Evolutionary conservation across 2,797 vertebrate species (phyloP).

Genomic region (Pangasius macronema): DNA sequence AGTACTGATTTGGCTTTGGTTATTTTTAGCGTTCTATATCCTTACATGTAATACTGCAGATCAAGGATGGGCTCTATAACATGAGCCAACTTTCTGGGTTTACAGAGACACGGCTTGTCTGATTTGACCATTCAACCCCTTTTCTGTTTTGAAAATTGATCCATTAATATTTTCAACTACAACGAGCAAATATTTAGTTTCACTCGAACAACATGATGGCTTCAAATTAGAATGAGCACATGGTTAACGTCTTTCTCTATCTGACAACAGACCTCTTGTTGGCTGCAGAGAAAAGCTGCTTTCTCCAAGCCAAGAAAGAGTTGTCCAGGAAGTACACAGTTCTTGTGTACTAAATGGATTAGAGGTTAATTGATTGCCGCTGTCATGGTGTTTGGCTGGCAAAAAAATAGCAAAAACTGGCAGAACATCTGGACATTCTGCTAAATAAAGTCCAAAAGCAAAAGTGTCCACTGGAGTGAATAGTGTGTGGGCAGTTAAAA

Average conservation of each 20-base stretch:
- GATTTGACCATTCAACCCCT: not conserved
- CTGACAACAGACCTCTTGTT: not conserved
- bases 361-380: slow-evolving; percentile 27
- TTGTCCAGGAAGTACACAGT: not conserved
- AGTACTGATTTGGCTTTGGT: slow-evolving; percentile 16
- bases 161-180: not conserved
- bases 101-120: slow-evolving; percentile 10
- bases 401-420: slow-evolving; percentile 10
- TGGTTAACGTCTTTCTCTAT: not conserved
- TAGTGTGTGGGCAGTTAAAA: not conserved
- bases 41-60: slow-evolving; percentile 13
- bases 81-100: slow-evolving; percentile 1
- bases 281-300: not conserved
- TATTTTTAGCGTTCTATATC: slow-evolving; percentile 28
- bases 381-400: slow-evolving; percentile 17
- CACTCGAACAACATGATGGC: slow-evolving; percentile 6
- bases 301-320: not conserved
- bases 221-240: slow-evolving; percentile 12
- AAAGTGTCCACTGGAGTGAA: not conserved
- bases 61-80: slow-evolving; percentile 1
- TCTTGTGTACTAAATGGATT: not conserved
- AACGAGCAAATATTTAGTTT: slow-evolving; percentile 19
- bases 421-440: not conserved
- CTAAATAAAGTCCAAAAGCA: not conserved
- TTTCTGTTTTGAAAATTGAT: slow-evolving; percentile 9